Percentiles rank a stretch among this genome's conserved stretches.
These are phyloP conservation scores for Dasypolia templi DNA, from an alignment of 2,888 invertebrate genomes.

Conservation along the genomic window DNA sequence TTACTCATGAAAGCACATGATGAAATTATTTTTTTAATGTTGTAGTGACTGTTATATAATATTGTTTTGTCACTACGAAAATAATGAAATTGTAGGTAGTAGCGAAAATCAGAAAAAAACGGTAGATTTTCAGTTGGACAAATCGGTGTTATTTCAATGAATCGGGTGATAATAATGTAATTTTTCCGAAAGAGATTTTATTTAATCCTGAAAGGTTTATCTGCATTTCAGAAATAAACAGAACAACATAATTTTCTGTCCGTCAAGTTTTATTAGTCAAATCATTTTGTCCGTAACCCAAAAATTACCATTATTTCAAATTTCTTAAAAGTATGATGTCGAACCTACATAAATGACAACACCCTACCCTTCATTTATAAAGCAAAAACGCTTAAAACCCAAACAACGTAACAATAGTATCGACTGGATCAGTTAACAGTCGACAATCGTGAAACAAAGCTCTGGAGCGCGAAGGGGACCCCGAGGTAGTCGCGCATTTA, in stretches of 20 bases:
- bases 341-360: neutral
- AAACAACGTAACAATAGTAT: constrained; percentile 68
- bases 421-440: constrained; percentile 74
- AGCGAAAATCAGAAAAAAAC: neutral
- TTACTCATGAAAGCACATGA: constrained; percentile 10
- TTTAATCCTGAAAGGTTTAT: neutral
- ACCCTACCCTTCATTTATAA: constrained; percentile 1
- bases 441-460: constrained; percentile 65
- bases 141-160: neutral
- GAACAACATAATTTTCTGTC: neutral
- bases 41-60: neutral
- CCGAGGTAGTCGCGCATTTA: constrained; percentile 81
- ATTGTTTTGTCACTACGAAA: neutral
- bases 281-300: neutral
- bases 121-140: neutral
- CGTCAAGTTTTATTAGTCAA: neutral
- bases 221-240: neutral
- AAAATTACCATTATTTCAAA: neutral
- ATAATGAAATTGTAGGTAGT: neutral
- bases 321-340: neutral
- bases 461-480: constrained; percentile 55
- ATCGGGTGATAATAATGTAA: no score
- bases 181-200: neutral
- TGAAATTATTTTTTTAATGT: constrained; percentile 20
- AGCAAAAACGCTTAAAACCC: constrained; percentile 31